Evolutionary conservation across 2,888 invertebrate species (phyloP), one percentile per base, ranked within the genome.

Genomic region (Aquatica leii): DNA sequence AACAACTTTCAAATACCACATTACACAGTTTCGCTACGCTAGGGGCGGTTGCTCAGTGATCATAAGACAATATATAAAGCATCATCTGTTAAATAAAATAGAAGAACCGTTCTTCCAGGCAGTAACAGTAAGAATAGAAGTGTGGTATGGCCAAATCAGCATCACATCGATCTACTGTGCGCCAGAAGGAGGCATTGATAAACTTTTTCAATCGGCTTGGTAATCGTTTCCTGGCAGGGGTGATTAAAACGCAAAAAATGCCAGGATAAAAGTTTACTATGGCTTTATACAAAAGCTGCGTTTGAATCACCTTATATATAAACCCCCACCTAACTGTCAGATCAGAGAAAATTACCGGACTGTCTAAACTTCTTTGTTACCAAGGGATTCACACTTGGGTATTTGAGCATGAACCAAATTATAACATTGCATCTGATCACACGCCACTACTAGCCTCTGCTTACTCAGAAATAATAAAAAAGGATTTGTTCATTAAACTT

Each of bases 131-230:
- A 31, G n/a, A 51, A 51, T 51, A 9, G 51, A 51, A 51, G 51
- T 31, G 6, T 51, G 34, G 11, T 51, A 43, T 24, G 12, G 51
- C 17, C 51, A n/a, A 51, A 50, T 66, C 63, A 50, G 61, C 60
- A 17, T 37, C 66, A 37, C 43, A 18, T 6, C 43, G 18, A 14
- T 18, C 14, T 43, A 43, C 15, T 43, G 43, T 9, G 4, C 43
- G 43, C 43, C 18, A 18, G 61, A 64, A 43, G 14, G 6, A 15
- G 43, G 6, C 12, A 14, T 43, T 43, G 41, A 65, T 24, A 24
- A 24, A 6, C 15, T 5, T 15, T 18, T 40, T 40, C 40, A 40
- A 40, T 12, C 40, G n/a, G n/a, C 4, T 2, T 6, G 24, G 43
- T 9, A 15, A 40, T 14, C n/a, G 40, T 4, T 40, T 40, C n/a